Conservation (phyloP, 2,797 vertebrate genomes). For the Phalloptychus januarius region DNA sequence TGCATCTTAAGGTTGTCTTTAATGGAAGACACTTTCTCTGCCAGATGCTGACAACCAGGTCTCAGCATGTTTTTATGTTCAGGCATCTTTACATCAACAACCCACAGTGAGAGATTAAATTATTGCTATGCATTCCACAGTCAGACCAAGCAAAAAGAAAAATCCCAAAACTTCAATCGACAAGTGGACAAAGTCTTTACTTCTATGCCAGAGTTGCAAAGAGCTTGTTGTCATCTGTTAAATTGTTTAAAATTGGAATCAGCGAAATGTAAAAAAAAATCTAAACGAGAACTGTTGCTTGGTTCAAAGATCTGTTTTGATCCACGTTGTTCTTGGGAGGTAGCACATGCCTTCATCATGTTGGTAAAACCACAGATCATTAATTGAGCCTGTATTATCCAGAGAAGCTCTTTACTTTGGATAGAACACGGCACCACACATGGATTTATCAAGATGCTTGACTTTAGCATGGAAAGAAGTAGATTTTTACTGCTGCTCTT, state of each 20-base stretch:
- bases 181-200: conserved; percentile 37
- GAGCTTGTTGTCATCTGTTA: conserved; percentile 23
- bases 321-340: background rate
- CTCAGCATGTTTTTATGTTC: conserved; percentile 9
- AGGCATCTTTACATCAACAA: conserved; percentile 23
- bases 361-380: background rate
- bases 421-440: background rate
- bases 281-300: conserved; percentile 6
- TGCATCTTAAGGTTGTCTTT: conserved; percentile 54
- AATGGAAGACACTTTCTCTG: conserved; percentile 57
- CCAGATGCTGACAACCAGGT: conserved; percentile 55
- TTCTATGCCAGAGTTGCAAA: conserved; percentile 15
- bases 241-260: conserved; percentile 13
- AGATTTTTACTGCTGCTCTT: background rate
- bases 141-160: conserved; percentile 9
- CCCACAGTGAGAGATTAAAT: background rate
- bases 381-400: background rate
- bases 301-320: background rate
- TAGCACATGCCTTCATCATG: background rate
- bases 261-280: conserved; percentile 16
- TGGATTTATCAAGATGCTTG: background rate
- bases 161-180: conserved; percentile 13
- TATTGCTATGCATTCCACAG: background rate
- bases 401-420: background rate
- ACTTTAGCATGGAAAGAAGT: background rate